Evolutionary conservation across 2,888 invertebrate species (phyloP).

Genomic region (Colletes collaris): DNA sequence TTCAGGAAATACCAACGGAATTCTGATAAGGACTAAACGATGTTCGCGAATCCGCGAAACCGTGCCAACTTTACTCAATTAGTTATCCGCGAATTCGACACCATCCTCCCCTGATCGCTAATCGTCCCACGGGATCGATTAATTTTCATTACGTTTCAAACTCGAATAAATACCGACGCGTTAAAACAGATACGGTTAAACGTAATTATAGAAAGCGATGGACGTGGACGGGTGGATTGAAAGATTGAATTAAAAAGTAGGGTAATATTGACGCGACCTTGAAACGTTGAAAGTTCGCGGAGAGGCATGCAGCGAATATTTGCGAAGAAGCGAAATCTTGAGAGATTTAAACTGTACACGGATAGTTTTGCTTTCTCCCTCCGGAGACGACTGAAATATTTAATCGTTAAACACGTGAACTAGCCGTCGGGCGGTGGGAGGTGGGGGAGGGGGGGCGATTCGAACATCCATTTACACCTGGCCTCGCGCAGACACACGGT

Average conservation of each 20-base stretch:
- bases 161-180: too few species aligned
- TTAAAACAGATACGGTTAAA: too few species aligned
- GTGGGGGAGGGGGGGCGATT: not conserved
- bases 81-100: not conserved
- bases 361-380: not conserved
- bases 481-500: slow-evolving; percentile 25
- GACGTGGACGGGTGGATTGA: too few species aligned
- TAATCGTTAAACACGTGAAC: slow-evolving; percentile 22
- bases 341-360: not conserved
- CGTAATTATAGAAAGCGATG: too few species aligned
- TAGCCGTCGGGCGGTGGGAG: not conserved
- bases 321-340: not conserved
- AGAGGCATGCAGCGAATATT: not conserved
- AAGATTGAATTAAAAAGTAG: not conserved
- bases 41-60: slow-evolving; percentile 4
- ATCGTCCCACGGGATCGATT: not conserved
- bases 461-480: slow-evolving; percentile 34
- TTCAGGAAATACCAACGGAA: slow-evolving; percentile 4
- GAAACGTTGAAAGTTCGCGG: not conserved
- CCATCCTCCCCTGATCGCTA: not conserved
- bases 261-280: slow-evolving; percentile 5
- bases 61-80: slow-evolving; percentile 16
- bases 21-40: slow-evolving; percentile 13
- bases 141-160: too few species aligned
- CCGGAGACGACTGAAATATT: slow-evolving; percentile 1